These are phyloP conservation scores for Chloroceryle inda DNA, from an alignment of 2,797 vertebrate species.

Conservation along the genomic window DNA sequence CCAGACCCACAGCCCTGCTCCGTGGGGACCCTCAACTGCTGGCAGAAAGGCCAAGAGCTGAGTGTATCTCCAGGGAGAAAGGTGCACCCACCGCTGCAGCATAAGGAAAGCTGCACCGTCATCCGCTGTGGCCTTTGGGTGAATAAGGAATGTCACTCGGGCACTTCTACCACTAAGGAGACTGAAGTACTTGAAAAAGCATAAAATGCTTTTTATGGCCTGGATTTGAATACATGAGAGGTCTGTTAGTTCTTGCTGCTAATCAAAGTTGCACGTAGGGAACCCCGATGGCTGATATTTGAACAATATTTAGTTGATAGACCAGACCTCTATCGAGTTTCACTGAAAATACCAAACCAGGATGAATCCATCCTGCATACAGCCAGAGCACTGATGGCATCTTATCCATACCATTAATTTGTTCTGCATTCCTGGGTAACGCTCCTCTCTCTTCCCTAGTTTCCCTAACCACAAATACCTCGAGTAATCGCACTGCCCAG, in stretches of 20 bases:
- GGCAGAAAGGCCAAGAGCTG: too few species aligned
- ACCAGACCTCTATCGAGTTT: neutral
- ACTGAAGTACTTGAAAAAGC: neutral
- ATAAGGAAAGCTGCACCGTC: neutral
- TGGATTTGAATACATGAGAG: neutral
- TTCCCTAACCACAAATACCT: neutral
- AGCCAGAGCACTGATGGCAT: neutral
- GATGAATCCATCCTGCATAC: neutral
- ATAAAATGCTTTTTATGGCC: neutral
- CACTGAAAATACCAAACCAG: neutral
- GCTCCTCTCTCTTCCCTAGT: neutral
- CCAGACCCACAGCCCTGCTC: neutral
- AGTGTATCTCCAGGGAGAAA: neutral
- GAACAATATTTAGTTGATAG: neutral
- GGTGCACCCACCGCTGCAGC: accelerated
- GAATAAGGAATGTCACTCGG: neutral
- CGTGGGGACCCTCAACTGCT: too few species aligned
- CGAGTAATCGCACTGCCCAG: neutral
- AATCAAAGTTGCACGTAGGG: neutral
- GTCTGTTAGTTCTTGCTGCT: neutral
- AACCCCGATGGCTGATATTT: neutral
- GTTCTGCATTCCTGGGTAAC: neutral
- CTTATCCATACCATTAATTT: neutral
- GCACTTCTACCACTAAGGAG: neutral
- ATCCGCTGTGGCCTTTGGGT: neutral